A percentile compares a stretch with the other conserved stretches of the same genome.
These are phyloP conservation scores for Dysmachus trigonus DNA, from an alignment of 2,888 invertebrate species.

Conservation along the genomic window DNA sequence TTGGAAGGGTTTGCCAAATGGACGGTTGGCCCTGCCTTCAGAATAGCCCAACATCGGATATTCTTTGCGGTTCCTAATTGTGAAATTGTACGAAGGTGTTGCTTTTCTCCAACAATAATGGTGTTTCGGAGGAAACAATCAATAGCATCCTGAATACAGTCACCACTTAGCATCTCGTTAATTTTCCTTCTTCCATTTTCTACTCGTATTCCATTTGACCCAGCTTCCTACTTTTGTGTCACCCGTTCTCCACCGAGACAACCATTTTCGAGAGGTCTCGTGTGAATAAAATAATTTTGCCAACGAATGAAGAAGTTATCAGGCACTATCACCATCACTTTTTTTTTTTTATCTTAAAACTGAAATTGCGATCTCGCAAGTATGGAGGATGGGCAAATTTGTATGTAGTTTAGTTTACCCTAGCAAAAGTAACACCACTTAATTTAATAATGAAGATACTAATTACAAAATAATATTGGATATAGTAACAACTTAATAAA, in stretches of 20 bases:
- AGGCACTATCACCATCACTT: background rate
- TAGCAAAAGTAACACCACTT: too few species aligned
- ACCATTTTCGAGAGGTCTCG: background rate
- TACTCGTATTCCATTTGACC: background rate
- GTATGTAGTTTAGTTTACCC: too few species aligned
- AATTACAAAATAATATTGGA: too few species aligned
- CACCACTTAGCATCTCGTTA: constrained; percentile 18
- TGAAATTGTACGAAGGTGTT: constrained; percentile 12
- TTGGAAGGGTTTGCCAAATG: constrained; percentile 20
- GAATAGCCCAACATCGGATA: background rate
- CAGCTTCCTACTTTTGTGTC: background rate
- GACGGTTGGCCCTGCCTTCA: background rate
- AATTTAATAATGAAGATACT: too few species aligned
- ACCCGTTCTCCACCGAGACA: background rate
- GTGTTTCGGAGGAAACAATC: constrained; percentile 5
- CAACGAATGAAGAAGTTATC: background rate
- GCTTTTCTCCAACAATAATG: background rate
- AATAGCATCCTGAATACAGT: constrained; percentile 28
- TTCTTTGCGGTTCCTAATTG: background rate
- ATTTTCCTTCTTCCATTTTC: constrained; percentile 6
- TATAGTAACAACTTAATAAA: too few species aligned
- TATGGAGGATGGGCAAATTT: too few species aligned
- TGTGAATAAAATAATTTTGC: background rate
- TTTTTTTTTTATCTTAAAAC: background rate
- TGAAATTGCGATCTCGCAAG: background rate